Percentiles rank a stretch among this genome's conserved stretches.
phyloP scores from a whole-genome alignment of 2,113 vertebrate genomes.

The Brienomyrus brachyistius region DNA sequence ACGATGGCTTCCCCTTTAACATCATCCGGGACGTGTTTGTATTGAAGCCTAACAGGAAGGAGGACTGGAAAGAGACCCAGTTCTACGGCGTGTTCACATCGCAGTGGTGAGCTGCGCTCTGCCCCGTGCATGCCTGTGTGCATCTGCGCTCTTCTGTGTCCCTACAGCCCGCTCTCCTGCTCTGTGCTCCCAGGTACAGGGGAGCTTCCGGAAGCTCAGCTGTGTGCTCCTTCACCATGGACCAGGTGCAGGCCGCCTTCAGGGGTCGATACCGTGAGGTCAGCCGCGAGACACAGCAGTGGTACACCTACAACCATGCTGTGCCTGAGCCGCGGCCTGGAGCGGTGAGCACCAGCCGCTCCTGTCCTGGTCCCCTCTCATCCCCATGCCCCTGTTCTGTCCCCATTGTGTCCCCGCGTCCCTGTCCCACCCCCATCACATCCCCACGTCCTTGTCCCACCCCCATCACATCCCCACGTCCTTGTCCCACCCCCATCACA shows the following conservation, averaged over 20 bases:
- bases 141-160: background rate
- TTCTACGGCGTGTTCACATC: conserved; percentile 95
- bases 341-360: conserved; percentile 56
- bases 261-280: conserved; percentile 82
- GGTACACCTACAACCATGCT: conserved; percentile 79
- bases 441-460: too few species aligned
- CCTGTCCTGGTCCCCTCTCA: background rate
- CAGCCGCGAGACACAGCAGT: conserved; percentile 90
- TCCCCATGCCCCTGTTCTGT: background rate
- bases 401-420: background rate
- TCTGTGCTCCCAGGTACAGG: conserved; percentile 66
- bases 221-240: conserved; percentile 84
- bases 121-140: background rate
- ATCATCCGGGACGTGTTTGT: conserved; percentile 91
- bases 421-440: background rate
- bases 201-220: conserved; percentile 79
- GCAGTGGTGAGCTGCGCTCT: conserved; percentile 71
- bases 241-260: conserved; percentile 76
- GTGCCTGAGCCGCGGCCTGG: conserved; percentile 82
- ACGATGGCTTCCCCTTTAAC: conserved; percentile 91
- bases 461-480: background rate
- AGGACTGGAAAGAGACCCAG: conserved; percentile 68
- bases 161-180: background rate
- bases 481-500: too few species aligned
- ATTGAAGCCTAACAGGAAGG: conserved; percentile 64